Evolutionary conservation across 2,888 invertebrate genomes (phyloP), one percentile per base, ranked within the genome.

Genomic region (Cephus sareptanus): DNA sequence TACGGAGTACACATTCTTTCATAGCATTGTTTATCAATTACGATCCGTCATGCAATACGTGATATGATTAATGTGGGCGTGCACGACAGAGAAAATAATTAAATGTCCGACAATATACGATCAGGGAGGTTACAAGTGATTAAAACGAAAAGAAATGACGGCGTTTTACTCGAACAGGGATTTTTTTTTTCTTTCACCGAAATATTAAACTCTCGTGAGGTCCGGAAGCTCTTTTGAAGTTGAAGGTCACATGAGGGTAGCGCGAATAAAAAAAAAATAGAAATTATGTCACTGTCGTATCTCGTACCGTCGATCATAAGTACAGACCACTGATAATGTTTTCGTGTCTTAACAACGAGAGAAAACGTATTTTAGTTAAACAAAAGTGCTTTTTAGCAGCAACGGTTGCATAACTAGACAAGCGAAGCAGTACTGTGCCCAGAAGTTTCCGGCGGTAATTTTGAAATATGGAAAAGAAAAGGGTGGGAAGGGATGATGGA

Each of bases 301-400:
- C 23, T 40, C 23, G 40, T 40, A 40, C 40, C 40, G 23, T 56
- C 56, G 56, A 56, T 56, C 56, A 56, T 23, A 56, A 56, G 56
- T 56, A 56, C 56, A 56, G 56, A 56, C 23, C 73, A 75, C 71
- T 78, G 75, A 75, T 34, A 75, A 76, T 76, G 74, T 76, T 74
- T 79, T 68, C 78, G 76, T 80, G 71, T 78, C 76, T 79, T 56
- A 77, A 77, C 15, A 70, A 75, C 75, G 56, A 31, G 23, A 15
- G 75, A 37, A 73, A 40, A 76, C n/a, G 73, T 77, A 77, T 69
- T 75, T 75, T 69, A 70, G 71, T 75, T 77, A 70, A 30, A 71
- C 69, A 74, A 74, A 77, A 79, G 76, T 74, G 74, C 74, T 79
- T 76, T 76, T 33, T 79, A 79, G 76, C 79, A 74, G 70, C 77